phyloP scores from a whole-genome alignment of 2,888 invertebrate genomes.

The Tenthredo scrophulariae region DNA sequence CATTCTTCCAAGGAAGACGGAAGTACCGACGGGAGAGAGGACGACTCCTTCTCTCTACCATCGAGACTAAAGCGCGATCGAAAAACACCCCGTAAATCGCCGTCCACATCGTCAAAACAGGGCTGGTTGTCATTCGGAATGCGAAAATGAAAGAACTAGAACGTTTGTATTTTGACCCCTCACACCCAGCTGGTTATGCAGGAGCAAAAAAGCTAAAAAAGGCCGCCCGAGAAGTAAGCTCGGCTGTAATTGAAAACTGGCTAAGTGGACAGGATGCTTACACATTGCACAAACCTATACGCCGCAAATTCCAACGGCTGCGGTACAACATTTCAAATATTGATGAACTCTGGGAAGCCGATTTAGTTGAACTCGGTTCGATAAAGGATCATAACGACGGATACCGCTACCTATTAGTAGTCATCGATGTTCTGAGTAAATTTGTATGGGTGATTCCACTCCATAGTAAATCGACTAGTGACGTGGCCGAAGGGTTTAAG shows the following conservation, averaged over 20 bases:
- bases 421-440: slow-evolving; percentile 63
- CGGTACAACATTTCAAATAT: slow-evolving; percentile 57
- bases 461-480: slow-evolving; percentile 59
- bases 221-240: neutral
- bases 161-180: slow-evolving; percentile 55
- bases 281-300: slow-evolving; percentile 55
- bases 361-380: slow-evolving; percentile 50
- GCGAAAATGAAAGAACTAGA: neutral
- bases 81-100: no score
- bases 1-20: neutral
- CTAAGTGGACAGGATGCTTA: slow-evolving; percentile 58
- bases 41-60: neutral
- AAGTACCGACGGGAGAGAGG: neutral
- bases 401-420: slow-evolving; percentile 57
- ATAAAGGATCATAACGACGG: slow-evolving; percentile 58
- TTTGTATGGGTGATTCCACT: slow-evolving; percentile 62
- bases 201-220: slow-evolving; percentile 46
- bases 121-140: neutral
- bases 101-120: neutral
- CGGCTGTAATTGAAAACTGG: slow-evolving; percentile 45
- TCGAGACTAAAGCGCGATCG: no score
- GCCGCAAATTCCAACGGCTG: slow-evolving; percentile 55
- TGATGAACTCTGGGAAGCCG: slow-evolving; percentile 58
- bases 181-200: no score
- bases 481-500: slow-evolving; percentile 59